Base-by-base conservation (phyloP, 2,888 invertebrate genomes). In the Linyphia triangularis region DNA sequence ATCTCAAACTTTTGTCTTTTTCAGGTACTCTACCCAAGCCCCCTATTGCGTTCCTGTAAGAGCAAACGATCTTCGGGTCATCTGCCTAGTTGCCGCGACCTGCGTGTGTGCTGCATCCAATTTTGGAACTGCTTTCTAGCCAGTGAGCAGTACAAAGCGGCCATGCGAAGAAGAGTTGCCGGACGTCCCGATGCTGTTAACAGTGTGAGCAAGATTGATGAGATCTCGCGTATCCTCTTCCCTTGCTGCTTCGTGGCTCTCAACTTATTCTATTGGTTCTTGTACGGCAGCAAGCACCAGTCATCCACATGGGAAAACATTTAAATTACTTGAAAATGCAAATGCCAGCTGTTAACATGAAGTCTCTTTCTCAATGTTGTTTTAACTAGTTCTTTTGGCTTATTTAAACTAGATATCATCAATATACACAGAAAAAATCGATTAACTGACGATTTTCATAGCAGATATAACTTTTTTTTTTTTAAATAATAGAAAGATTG, bases 171-270 rank as follows among this genome's bases (percentile, higher is more conserved):
- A 22, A 24, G 91, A 26, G 83, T 84, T 2, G 77, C 86, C 10
- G 79, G 79, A n/a, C 57, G 84, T n/a, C 59, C 75, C 10, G 90
- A 89, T 67, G 90, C 89, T 3, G 90, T 90, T 24, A 91, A 91
- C 90, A 92, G 92, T 90, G 93, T 93, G 59, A 93, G 93, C 83
- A 91, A 91, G 83, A 92, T 93, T 75, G 93, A 93, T 90, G 94
- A 95, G 91, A 95, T 96, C 0, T 96, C 97, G 9, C 85, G 91
- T 16, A 88, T 91, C 43, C 72, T 91, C 70, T 93, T 93, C 90
- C 98, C 98, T 2, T 95, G 96, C 13, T 96, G 97, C 0, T 98
- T 98, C 92, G 95, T 95, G 0, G 93, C 97, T 0, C 95, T 98
- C 90, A 98, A 98, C 92, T 93, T 98, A 78, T 95, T 96, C 92